Conservation (phyloP, 2,797 vertebrate genomes). For the Cuculus canorus region DNA sequence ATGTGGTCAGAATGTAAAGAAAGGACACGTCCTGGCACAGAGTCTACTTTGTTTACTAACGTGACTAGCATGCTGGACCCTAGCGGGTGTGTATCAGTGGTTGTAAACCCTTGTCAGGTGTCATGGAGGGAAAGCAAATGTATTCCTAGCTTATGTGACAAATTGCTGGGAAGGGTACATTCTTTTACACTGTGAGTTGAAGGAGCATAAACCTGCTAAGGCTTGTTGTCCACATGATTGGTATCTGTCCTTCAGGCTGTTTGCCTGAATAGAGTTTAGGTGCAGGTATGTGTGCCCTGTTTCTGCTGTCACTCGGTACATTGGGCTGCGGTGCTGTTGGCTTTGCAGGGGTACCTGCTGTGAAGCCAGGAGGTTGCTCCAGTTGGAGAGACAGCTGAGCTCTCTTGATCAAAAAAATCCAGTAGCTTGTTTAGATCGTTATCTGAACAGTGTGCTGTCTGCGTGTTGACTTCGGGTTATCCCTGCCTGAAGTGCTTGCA, state of each 20-base stretch:
- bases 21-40: not conserved
- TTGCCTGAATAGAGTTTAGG: not conserved
- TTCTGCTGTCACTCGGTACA: not conserved
- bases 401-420: not conserved
- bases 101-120: not conserved
- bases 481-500: not conserved
- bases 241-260: not conserved
- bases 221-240: not conserved
- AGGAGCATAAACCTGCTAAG: not conserved
- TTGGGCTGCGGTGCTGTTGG: too few relatives aligned
- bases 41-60: not conserved
- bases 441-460: not conserved
- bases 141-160: not conserved
- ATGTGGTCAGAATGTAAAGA: not conserved
- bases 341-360: not conserved
- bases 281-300: not conserved
- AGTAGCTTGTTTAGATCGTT: not conserved
- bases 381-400: not conserved
- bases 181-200: not conserved
- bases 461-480: not conserved
- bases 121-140: accelerated
- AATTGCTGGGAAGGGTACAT: not conserved
- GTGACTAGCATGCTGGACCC: not conserved
- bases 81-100: not conserved
- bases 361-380: not conserved